Evolutionary conservation across 2,797 vertebrate species (phyloP).

Genomic region (Choloepus didactylus): DNA sequence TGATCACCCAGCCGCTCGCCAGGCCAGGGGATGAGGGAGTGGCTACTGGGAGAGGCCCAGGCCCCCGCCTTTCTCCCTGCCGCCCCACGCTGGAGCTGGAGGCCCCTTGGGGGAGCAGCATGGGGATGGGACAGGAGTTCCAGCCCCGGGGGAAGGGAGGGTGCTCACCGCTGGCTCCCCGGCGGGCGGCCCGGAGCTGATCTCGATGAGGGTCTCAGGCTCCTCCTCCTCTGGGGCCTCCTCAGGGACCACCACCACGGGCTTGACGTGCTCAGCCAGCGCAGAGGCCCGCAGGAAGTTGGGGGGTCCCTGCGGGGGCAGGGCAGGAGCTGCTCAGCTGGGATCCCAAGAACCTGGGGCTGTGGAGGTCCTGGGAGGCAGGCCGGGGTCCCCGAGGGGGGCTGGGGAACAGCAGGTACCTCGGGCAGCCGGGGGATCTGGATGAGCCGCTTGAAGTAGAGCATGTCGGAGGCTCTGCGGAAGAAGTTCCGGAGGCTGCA

Average conservation of each 20-base stretch:
- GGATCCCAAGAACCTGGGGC: neutral
- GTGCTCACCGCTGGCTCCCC: constrained; percentile 87
- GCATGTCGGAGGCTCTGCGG: constrained; percentile 96
- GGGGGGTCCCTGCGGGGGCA: constrained; percentile 91
- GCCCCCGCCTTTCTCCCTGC: neutral
- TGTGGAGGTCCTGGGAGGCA: neutral
- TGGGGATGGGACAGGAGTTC: neutral
- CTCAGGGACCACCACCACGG: constrained; percentile 96
- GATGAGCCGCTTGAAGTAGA: constrained; percentile 98
- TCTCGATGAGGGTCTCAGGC: constrained; percentile 95
- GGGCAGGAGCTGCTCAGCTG: neutral
- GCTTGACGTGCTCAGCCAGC: constrained; percentile 97
- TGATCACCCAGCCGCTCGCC: neutral
- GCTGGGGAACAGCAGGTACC: constrained; percentile 83
- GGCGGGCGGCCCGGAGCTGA: constrained; percentile 87
- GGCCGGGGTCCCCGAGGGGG: accelerated
- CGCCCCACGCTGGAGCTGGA: neutral
- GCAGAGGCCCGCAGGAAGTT: constrained; percentile 97
- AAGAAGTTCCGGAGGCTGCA: constrained; percentile 96
- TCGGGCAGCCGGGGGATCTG: constrained; percentile 98
- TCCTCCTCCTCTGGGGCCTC: constrained; percentile 94
- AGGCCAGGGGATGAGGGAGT: neutral
- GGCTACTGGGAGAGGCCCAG: neutral
- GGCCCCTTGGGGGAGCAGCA: neutral
- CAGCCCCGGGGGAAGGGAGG: accelerated